These are phyloP conservation scores for Oscarella lobularis DNA, from an alignment of 37 sponge, comb jelly and placozoan species.

Conservation along the genomic window DNA sequence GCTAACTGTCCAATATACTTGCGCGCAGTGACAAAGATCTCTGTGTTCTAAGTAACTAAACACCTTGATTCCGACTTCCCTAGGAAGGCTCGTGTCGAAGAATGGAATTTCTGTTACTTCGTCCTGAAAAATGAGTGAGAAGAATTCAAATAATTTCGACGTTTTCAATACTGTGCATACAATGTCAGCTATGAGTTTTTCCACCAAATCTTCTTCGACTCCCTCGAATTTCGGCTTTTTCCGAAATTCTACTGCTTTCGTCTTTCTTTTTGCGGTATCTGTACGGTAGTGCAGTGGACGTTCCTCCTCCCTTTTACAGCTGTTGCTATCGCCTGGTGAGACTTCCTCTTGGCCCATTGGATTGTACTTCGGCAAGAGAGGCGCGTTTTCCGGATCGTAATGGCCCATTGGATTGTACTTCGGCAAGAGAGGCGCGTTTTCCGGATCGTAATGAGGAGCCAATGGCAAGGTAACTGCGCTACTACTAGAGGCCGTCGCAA, in stretches of 20 bases:
- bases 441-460: background rate
- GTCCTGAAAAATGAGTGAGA: constrained; percentile 48
- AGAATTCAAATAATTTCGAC: too few relatives aligned
- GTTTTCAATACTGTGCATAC: too few relatives aligned
- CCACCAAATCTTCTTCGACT: background rate
- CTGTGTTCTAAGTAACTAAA: constrained; percentile 29
- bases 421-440: too few relatives aligned
- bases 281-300: background rate
- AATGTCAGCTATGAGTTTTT: background rate
- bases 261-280: background rate
- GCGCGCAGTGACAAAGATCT: constrained; percentile 49
- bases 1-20: constrained; percentile 9
- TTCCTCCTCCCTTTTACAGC: background rate
- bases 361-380: too few relatives aligned
- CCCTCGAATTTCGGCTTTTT: background rate
- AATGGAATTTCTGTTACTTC: constrained; percentile 63
- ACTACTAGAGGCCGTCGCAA: background rate
- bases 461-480: background rate
- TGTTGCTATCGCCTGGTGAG: background rate
- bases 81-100: constrained; percentile 58
- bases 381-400: background rate
- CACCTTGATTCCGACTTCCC: constrained; percentile 43
- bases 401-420: too few relatives aligned
- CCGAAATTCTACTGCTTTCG: background rate
- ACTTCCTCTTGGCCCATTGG: background rate